A percentile compares a stretch with the other conserved stretches of the same genome.
phyloP scores from a whole-genome alignment of 2,888 invertebrate genomes.

The Odontocerum albicorne region DNA sequence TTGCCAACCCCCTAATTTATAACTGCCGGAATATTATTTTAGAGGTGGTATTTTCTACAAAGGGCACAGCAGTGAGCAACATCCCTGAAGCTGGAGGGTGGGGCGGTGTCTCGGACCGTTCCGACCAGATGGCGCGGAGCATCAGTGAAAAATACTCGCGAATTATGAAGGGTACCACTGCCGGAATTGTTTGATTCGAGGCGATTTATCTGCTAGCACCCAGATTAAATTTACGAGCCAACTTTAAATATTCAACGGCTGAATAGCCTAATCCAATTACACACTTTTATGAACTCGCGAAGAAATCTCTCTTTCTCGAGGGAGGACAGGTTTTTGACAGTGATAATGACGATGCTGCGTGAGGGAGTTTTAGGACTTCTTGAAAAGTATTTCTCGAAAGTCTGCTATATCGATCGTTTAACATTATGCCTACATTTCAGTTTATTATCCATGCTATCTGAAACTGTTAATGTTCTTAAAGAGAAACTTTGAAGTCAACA shows the following conservation, averaged over 20 bases:
- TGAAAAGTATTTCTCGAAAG: no score
- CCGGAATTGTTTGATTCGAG: slow-evolving; percentile 19
- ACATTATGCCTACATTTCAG: no score
- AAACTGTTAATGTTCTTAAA: no score
- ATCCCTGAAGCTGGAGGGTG: background rate
- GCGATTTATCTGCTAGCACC: slow-evolving; percentile 18
- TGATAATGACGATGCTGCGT: no score
- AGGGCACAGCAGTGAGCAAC: slow-evolving; percentile 1
- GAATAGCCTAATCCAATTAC: slow-evolving; percentile 19
- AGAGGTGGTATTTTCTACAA: slow-evolving; percentile 13
- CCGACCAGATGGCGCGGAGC: slow-evolving; percentile 25
- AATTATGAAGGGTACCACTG: slow-evolving; percentile 19
- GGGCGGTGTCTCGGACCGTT: slow-evolving; percentile 26
- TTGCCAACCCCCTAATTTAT: no score
- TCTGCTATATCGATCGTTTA: no score
- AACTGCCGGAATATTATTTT: slow-evolving; percentile 16
- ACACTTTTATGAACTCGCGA: slow-evolving; percentile 16
- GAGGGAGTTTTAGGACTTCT: no score
- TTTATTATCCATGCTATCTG: no score
- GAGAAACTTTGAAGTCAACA: no score
- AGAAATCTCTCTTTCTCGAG: no score
- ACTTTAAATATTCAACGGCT: slow-evolving; percentile 18
- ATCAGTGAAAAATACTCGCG: slow-evolving; percentile 26
- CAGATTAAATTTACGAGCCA: slow-evolving; percentile 15
- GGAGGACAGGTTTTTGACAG: no score